Percentiles rank a stretch among this genome's conserved stretches.
phyloP scores from a whole-genome alignment of 1,140 invertebrate species.

The Zelostemma sp. region DNA sequence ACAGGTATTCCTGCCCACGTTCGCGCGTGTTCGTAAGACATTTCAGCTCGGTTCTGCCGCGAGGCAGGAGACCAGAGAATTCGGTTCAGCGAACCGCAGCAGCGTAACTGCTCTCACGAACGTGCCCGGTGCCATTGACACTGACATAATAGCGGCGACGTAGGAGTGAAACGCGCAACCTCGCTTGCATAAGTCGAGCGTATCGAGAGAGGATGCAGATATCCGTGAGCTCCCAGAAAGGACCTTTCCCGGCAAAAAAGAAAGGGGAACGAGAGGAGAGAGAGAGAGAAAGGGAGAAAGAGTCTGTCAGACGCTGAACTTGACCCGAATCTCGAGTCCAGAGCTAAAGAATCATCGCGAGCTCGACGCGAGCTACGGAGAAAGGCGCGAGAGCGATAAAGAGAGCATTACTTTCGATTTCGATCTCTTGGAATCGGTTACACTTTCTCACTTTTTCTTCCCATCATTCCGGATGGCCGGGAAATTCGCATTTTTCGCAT shows the following conservation, averaged over 20 bases:
- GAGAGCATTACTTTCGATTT: conserved; percentile 54
- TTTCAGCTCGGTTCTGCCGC: conserved; percentile 32
- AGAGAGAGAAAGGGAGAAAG: conserved; percentile 24
- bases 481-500: too few relatives aligned
- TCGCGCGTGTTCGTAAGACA: conserved; percentile 27
- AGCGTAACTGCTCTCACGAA: conserved; percentile 46
- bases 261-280: conserved; percentile 20
- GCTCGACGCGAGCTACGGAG: conserved; percentile 41
- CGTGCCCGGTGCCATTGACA: conserved; percentile 51
- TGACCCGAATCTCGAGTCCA: conserved; percentile 46
- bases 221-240: conserved; percentile 28
- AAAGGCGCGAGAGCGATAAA: conserved; percentile 39
- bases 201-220: too few relatives aligned
- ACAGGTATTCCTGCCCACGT: conserved; percentile 20
- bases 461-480: too few relatives aligned
- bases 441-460: conserved; percentile 48
- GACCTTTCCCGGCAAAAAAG: background rate
- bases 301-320: conserved; percentile 45
- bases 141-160: conserved; percentile 47
- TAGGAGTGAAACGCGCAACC: conserved; percentile 35
- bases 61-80: conserved; percentile 44
- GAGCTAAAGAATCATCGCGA: conserved; percentile 45
- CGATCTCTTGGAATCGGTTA: conserved; percentile 44
- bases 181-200: conserved; percentile 46
- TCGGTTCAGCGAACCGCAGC: conserved; percentile 50